Conservation (phyloP, 2,888 invertebrate genomes). For the Notocelia uddmanniana region DNA sequence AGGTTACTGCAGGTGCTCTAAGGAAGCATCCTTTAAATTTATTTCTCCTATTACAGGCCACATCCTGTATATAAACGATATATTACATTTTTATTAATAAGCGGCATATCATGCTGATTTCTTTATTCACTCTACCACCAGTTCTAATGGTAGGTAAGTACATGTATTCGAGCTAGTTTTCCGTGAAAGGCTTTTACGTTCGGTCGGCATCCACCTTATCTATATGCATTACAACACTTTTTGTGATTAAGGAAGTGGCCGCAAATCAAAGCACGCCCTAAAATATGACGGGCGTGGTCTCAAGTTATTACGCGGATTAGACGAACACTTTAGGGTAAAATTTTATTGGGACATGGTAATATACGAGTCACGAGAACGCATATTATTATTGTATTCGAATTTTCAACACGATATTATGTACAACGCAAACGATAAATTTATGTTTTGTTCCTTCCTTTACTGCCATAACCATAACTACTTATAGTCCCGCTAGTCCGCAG, state of each 20-base stretch:
- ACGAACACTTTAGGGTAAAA: constrained; percentile 40
- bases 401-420: constrained; percentile 23
- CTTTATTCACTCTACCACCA: neutral
- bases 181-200: constrained; percentile 34
- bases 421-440: neutral
- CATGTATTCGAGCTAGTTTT: constrained; percentile 11
- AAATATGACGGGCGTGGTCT: constrained; percentile 60
- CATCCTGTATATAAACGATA: too few relatives aligned
- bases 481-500: too few relatives aligned
- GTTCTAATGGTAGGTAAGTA: constrained; percentile 14
- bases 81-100: too few relatives aligned
- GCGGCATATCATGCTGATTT: neutral
- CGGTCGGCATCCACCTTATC: constrained; percentile 44
- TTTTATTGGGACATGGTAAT: constrained; percentile 37
- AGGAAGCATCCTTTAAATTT: too few relatives aligned
- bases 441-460: neutral
- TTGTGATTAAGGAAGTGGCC: constrained; percentile 69
- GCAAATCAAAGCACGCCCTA: constrained; percentile 70
- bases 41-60: too few relatives aligned
- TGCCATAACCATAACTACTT: neutral
- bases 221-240: constrained; percentile 61
- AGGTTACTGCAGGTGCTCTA: too few relatives aligned
- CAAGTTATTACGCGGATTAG: constrained; percentile 52
- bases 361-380: constrained; percentile 15
- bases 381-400: constrained; percentile 11